These are phyloP conservation scores for Paratilapia polleni DNA, from an alignment of 2,113 vertebrate species.

Conservation along the genomic window DNA sequence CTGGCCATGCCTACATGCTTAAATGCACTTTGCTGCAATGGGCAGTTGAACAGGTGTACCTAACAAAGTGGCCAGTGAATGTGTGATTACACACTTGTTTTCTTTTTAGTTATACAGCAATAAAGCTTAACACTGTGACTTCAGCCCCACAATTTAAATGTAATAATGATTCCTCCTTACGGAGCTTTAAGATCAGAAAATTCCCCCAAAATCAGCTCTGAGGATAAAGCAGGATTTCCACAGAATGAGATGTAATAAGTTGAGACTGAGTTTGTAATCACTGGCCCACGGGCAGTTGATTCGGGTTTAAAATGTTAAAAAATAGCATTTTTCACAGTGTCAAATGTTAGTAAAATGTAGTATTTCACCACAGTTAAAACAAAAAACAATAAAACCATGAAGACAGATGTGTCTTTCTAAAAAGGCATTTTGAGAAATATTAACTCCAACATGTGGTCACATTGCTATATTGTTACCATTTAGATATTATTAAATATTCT, in stretches of 20 bases:
- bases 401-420: background rate
- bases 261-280: background rate
- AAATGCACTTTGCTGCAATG: background rate
- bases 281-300: background rate
- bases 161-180: too few species aligned
- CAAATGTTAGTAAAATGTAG: background rate
- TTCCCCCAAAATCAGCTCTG: too few species aligned
- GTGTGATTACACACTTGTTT: background rate
- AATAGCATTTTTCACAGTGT: background rate
- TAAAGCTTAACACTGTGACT: too few species aligned
- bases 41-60: background rate
- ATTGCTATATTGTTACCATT: background rate
- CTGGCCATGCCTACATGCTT: background rate
- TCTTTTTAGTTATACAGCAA: background rate
- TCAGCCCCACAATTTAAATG: too few species aligned
- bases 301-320: background rate
- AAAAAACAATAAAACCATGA: background rate
- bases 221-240: too few species aligned
- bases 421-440: background rate
- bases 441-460: background rate
- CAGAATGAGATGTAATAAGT: background rate
- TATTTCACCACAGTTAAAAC: background rate
- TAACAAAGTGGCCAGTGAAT: background rate
- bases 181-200: too few species aligned
- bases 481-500: background rate